Conservation (phyloP, 2,888 invertebrate genomes). For the Quadriops clusia region DNA sequence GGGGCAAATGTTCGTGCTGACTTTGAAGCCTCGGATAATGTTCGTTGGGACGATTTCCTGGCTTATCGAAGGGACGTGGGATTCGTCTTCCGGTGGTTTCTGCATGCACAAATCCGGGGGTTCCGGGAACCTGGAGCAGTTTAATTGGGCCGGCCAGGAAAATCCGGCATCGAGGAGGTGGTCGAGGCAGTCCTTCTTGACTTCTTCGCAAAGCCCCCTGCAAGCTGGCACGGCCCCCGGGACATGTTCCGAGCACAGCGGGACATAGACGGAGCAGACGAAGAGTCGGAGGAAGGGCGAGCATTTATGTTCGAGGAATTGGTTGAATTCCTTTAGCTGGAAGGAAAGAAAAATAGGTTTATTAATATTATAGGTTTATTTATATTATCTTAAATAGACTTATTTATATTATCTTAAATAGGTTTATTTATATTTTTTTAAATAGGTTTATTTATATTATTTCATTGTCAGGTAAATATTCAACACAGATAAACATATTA, state of each 20-base stretch:
- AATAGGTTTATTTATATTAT: no score
- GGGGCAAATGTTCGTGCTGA: conserved; percentile 19
- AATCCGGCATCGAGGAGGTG: conserved; percentile 51
- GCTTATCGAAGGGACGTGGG: conserved; percentile 10
- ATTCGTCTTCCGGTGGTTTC: conserved; percentile 31
- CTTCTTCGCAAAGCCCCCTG: conserved; percentile 72
- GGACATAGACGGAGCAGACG: conserved; percentile 81
- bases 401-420: no score
- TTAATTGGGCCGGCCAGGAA: conserved; percentile 59
- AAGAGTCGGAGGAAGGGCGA: conserved; percentile 73
- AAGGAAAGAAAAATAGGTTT: conserved; percentile 35
- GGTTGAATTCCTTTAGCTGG: conserved; percentile 59
- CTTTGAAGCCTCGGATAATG: conserved; percentile 8
- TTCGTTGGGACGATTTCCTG: conserved; percentile 8
- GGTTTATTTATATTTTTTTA: no score
- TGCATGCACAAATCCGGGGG: conserved; percentile 68
- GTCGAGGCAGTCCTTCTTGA: conserved; percentile 57
- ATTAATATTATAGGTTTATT: no score
- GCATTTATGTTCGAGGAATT: conserved; percentile 66
- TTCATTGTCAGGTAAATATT: no score
- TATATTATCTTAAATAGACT: no score
- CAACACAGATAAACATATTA: no score
- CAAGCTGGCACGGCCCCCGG: conserved; percentile 78
- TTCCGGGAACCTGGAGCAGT: conserved; percentile 68
- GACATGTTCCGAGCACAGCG: conserved; percentile 81